A percentile compares a stretch with the other conserved stretches of the same genome.
phyloP scores from a whole-genome alignment of 2,113 vertebrate genomes.

The Mustela lutreola region DNA sequence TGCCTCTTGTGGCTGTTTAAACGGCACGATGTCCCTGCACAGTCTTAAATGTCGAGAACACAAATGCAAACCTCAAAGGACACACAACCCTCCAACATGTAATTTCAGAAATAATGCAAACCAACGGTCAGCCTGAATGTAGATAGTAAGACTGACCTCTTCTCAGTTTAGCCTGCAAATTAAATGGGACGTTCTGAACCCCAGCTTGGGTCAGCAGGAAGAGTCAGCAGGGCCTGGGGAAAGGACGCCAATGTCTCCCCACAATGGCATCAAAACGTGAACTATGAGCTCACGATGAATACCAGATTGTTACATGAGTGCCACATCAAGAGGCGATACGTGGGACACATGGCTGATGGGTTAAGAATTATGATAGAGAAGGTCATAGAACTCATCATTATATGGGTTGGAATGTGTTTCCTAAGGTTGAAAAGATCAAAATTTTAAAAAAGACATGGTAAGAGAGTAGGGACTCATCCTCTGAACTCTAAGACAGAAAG shows the following conservation, averaged over 20 bases:
- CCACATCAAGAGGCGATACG: fast-evolving
- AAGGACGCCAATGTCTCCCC: not conserved
- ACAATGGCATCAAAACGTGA: fast-evolving
- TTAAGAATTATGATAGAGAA: fast-evolving
- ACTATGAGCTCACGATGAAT: fast-evolving
- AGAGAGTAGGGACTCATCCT: not conserved
- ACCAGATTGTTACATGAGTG: fast-evolving
- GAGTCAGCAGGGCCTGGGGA: not conserved
- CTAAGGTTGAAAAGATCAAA: not conserved
- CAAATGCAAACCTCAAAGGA: fast-evolving
- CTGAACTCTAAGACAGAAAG: no score
- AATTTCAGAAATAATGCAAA: not conserved
- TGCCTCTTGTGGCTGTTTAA: fast-evolving
- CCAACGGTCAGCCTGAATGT: not conserved
- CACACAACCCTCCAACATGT: not conserved
- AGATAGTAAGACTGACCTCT: not conserved
- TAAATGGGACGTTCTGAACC: not conserved
- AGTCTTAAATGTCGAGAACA: fast-evolving
- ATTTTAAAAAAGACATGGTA: not conserved
- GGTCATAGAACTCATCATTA: fast-evolving
- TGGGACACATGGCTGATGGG: fast-evolving
- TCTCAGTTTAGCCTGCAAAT: not conserved
- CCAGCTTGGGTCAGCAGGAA: not conserved
- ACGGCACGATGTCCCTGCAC: fast-evolving
- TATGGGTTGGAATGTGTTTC: fast-evolving